Evolutionary conservation across 2,888 invertebrate genomes (phyloP).

Genomic region (Eupithecia exiguata): DNA sequence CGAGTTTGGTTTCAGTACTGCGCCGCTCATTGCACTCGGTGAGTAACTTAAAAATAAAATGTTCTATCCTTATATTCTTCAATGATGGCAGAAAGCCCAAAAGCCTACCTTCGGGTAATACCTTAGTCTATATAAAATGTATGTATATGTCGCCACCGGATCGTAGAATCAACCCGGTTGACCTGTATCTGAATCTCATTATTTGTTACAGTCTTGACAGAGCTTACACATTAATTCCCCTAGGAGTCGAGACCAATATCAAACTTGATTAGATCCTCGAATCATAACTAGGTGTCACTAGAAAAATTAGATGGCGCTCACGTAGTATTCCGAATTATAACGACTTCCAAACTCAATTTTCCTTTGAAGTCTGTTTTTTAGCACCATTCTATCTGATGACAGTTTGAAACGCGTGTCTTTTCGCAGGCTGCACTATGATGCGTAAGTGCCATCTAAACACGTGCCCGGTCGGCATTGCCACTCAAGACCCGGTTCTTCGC

Average conservation of each 20-base stretch:
- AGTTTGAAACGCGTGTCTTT: no score
- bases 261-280: background rate
- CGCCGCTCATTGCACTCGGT: conserved; percentile 97
- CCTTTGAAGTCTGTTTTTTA: no score
- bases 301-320: background rate
- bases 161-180: no score
- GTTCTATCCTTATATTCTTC: background rate
- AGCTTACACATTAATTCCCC: no score
- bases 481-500: conserved; percentile 97
- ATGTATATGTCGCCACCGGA: no score
- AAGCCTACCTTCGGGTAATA: no score
- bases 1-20: conserved; percentile 99
- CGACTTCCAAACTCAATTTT: no score
- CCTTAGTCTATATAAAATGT: no score
- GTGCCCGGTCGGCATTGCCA: conserved; percentile 99
- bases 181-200: no score
- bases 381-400: background rate
- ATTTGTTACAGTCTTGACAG: no score
- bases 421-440: conserved; percentile 98
- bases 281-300: background rate
- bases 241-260: background rate
- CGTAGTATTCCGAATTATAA: background rate
- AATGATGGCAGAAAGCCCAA: background rate
- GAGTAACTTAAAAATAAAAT: conserved; percentile 33
- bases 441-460: conserved; percentile 99